Percentiles rank a stretch among this genome's conserved stretches.
Evolutionary conservation across 2,888 invertebrate genomes (phyloP).

Genomic region (Ametastegia equiseti): DNA sequence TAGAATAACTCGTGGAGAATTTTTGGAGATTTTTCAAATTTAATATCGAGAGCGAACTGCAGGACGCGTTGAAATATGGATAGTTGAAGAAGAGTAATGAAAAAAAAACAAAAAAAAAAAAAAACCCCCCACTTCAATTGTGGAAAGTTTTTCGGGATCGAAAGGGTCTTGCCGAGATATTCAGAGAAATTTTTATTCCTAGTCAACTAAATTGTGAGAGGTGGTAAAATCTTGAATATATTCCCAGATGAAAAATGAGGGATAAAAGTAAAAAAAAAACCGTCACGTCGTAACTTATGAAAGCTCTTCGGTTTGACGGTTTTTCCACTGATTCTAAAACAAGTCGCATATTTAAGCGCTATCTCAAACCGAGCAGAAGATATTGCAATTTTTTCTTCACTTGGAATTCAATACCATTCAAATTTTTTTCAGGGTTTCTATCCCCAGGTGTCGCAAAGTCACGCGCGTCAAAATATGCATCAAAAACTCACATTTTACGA

Average conservation of each 20-base stretch:
- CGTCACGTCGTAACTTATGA: conserved; percentile 16
- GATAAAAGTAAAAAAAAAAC: background rate
- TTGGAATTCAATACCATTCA: conserved; percentile 21
- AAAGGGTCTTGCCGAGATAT: background rate
- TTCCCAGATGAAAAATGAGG: conserved; percentile 14
- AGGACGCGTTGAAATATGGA: background rate
- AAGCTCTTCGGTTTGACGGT: conserved; percentile 4
- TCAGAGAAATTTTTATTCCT: background rate
- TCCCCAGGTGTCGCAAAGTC: background rate
- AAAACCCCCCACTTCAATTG: background rate
- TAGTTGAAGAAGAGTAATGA: background rate
- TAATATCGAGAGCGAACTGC: background rate
- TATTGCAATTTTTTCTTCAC: background rate
- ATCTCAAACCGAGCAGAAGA: conserved; percentile 12
- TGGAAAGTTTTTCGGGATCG: conserved; percentile 5
- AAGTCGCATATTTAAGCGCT: conserved; percentile 1
- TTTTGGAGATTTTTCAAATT: background rate
- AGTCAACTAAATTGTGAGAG: background rate
- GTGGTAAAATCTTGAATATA: background rate
- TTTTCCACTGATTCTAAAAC: conserved; percentile 8
- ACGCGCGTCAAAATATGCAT: conserved; percentile 2
- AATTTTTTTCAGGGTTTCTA: background rate
- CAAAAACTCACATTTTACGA: background rate
- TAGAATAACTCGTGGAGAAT: background rate
- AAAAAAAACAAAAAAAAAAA: background rate